These are phyloP conservation scores for Episyrphus balteatus DNA, from an alignment of 1,140 invertebrate species.

Conservation along the genomic window DNA sequence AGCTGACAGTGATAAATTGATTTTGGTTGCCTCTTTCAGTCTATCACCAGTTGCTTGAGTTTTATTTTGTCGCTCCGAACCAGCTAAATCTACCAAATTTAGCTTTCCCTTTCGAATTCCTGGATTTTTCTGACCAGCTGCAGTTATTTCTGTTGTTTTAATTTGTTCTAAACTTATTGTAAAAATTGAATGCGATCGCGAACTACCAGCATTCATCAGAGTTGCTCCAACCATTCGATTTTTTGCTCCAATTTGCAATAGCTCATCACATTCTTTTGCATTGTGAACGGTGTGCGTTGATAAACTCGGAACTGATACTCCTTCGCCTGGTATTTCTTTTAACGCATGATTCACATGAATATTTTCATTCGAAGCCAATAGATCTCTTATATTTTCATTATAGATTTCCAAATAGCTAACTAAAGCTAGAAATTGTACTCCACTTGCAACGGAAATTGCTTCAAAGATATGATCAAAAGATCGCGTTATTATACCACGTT, in stretches of 20 bases:
- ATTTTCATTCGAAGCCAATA: slow-evolving; percentile 40
- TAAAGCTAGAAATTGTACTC: slow-evolving; percentile 74
- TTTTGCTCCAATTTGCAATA: slow-evolving; percentile 62
- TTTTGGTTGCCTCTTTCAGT: slow-evolving; percentile 88
- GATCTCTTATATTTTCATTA: slow-evolving; percentile 76
- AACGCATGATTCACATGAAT: slow-evolving; percentile 40
- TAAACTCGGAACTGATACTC: slow-evolving; percentile 62
- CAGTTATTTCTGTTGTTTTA: slow-evolving; percentile 35
- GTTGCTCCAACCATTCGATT: slow-evolving; percentile 77
- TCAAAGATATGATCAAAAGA: slow-evolving; percentile 89
- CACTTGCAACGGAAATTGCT: slow-evolving; percentile 69
- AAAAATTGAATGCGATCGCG: slow-evolving; percentile 84
- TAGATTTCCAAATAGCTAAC: slow-evolving; percentile 92
- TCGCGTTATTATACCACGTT: slow-evolving; percentile 70
- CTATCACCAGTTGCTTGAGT: slow-evolving; percentile 78
- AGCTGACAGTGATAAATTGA: slow-evolving; percentile 88
- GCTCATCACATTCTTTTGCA: slow-evolving; percentile 62
- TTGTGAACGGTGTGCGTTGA: slow-evolving; percentile 38
- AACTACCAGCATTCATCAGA: slow-evolving; percentile 87
- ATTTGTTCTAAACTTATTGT: slow-evolving; percentile 78
- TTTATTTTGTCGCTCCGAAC: slow-evolving; percentile 83
- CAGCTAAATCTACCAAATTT: slow-evolving; percentile 72
- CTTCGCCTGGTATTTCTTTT: slow-evolving; percentile 69
- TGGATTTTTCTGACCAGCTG: slow-evolving; percentile 20
- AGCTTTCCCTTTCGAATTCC: slow-evolving; percentile 65